Conservation (phyloP, 1,140 invertebrate species). For the Laupala kohalensis region DNA sequence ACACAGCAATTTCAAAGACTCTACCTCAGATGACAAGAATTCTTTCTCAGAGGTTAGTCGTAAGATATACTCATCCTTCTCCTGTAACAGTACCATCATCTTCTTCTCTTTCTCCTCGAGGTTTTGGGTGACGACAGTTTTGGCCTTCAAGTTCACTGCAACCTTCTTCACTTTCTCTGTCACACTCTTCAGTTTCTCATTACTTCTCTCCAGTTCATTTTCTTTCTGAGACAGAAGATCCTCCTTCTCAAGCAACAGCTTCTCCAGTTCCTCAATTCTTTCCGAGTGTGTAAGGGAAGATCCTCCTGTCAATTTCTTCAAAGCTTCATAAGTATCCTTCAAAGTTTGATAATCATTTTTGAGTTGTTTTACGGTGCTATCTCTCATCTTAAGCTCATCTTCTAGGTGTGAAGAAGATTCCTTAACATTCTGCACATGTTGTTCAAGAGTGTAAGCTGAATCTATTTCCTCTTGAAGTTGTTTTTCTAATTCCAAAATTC, state of each 20-base stretch:
- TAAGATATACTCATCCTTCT: constrained; percentile 4
- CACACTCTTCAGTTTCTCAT: constrained; percentile 18
- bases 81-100: constrained; percentile 3
- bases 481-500: background rate
- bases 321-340: background rate
- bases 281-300: no score
- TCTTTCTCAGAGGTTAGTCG: background rate
- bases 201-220: constrained; percentile 9
- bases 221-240: constrained; percentile 11
- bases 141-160: constrained; percentile 59
- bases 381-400: background rate
- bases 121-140: constrained; percentile 43
- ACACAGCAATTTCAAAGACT: background rate
- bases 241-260: background rate
- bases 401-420: no score
- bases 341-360: background rate
- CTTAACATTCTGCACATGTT: background rate
- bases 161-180: constrained; percentile 61
- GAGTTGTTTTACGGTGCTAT: background rate
- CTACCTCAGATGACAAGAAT: background rate
- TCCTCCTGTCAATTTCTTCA: no score
- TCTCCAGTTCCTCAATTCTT: background rate
- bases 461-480: background rate
- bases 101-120: constrained; percentile 34
- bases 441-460: background rate